phyloP scores from a whole-genome alignment of 2,113 vertebrate species.

The Sinocyclocheilus anophthalmus region DNA sequence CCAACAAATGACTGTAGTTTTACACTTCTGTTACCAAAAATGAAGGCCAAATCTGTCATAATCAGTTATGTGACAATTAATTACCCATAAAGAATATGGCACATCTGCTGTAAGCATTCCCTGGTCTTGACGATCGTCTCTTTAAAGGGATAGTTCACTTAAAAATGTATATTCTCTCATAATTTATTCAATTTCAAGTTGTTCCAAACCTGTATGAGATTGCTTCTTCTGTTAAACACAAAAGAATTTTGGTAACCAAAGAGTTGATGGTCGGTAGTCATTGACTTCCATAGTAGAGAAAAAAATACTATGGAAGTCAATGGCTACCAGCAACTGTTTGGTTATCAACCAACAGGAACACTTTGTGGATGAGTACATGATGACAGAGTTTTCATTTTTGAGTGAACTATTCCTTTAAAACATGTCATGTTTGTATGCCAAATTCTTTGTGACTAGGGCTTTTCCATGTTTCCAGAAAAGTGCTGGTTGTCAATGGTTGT shows the following conservation, averaged over 20 bases:
- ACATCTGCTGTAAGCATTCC: constrained; percentile 31
- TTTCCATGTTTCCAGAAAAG: constrained; percentile 50
- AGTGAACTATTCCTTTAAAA: background rate
- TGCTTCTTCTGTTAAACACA: background rate
- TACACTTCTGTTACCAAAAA: background rate
- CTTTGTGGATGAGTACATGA: background rate
- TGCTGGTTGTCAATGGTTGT: constrained; percentile 38
- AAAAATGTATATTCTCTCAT: background rate
- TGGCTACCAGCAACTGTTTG: background rate
- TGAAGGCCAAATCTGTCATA: background rate
- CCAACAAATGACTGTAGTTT: background rate
- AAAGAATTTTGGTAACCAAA: background rate
- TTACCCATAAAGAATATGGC: background rate
- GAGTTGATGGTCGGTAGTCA: no score
- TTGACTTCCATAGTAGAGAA: no score
- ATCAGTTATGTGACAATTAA: background rate
- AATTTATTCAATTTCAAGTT: background rate
- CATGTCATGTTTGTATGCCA: constrained; percentile 42
- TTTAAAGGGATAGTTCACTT: background rate
- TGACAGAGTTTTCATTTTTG: background rate
- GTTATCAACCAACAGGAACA: background rate
- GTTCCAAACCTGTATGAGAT: background rate
- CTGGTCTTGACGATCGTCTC: background rate
- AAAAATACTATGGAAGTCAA: no score
- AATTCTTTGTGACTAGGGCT: constrained; percentile 46